Evolutionary conservation across 2,113 vertebrate genomes (phyloP).

Genomic region (Mesitornis unicolor): DNA sequence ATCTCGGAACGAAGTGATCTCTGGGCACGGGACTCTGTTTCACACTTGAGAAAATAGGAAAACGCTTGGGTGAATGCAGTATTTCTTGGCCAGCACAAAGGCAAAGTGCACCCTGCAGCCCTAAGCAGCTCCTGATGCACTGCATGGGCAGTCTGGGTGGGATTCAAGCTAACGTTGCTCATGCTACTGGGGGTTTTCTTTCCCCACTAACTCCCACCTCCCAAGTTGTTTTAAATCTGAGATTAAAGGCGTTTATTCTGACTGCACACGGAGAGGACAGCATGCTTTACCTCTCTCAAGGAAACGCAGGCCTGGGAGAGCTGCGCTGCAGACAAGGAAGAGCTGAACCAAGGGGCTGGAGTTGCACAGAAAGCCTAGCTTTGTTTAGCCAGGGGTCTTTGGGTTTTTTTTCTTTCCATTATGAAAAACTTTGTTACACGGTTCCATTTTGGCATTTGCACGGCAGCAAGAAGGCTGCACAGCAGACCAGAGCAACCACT

Average conservation of each 20-base stretch:
- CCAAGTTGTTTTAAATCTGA: too few species aligned
- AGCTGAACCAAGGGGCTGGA: neutral
- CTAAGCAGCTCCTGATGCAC: neutral
- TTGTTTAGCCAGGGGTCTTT: neutral
- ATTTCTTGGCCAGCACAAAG: neutral
- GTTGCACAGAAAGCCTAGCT: neutral
- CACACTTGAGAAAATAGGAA: neutral
- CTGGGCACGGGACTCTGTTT: neutral
- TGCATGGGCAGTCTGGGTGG: accelerated
- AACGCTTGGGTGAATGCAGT: neutral
- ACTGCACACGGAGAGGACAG: neutral
- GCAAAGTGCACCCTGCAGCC: too few species aligned
- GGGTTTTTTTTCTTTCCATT: neutral
- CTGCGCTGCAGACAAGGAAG: neutral
- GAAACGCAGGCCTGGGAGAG: too few species aligned
- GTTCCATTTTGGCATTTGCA: neutral
- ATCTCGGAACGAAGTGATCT: neutral
- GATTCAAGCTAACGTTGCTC: neutral
- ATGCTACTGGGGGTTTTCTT: neutral
- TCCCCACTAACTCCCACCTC: neutral
- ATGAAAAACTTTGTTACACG: neutral
- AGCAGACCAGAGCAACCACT: neutral
- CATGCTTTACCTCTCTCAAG: neutral
- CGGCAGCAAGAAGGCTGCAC: neutral
- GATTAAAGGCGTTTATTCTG: neutral